Conservation (phyloP, 1,140 invertebrate species). For the Drosophila jambulina region DNA sequence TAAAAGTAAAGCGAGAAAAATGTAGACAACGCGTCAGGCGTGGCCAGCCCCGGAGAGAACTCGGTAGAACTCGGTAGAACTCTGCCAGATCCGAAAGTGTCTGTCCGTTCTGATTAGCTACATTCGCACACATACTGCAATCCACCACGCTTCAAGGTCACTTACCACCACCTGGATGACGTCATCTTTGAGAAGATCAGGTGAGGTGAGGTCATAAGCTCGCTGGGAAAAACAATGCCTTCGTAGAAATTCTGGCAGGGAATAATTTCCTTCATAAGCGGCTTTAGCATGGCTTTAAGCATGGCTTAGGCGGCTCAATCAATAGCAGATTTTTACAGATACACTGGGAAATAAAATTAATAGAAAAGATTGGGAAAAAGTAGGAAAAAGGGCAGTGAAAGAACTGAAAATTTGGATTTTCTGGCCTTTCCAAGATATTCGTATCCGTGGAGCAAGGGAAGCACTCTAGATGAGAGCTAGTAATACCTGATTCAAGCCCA, state of each 20-base stretch:
- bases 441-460: no score
- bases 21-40: conserved; percentile 54
- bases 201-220: not conserved
- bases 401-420: no score
- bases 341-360: not conserved
- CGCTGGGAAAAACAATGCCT: conserved; percentile 25
- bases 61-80: conserved; percentile 7
- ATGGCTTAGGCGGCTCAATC: not conserved
- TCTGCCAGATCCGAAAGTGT: conserved; percentile 28
- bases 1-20: conserved; percentile 81
- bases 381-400: no score
- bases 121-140: conserved; percentile 34
- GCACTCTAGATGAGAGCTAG: no score
- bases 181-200: conserved; percentile 12
- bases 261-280: not conserved
- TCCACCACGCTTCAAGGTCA: conserved; percentile 56
- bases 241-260: not conserved
- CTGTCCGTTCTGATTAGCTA: conserved; percentile 38
- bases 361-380: not conserved
- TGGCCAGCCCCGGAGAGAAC: conserved; percentile 18
- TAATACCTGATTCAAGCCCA: no score
- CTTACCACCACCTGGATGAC: conserved; percentile 35
- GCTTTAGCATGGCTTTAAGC: not conserved
- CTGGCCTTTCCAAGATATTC: no score
- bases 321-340: not conserved